Conservation (phyloP, 2,113 vertebrate genomes). For the Carlito syrichta region DNA sequence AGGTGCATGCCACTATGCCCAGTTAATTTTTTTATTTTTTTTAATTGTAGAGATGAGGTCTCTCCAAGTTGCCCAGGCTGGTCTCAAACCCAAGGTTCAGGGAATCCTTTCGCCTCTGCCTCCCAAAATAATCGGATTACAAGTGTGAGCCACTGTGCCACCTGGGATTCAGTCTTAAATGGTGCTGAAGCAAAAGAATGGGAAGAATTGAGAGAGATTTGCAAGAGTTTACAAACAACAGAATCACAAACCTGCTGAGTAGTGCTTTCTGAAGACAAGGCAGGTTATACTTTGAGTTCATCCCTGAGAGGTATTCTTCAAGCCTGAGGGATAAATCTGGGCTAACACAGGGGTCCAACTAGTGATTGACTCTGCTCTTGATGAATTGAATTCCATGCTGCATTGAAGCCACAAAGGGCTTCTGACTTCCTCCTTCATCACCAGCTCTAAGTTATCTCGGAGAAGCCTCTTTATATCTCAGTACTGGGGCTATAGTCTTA, state of each 20-base stretch:
- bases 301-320: neutral
- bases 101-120: no score
- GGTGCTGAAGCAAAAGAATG: neutral
- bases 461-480: neutral
- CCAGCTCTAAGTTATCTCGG: neutral
- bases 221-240: neutral
- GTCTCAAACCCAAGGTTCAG: no score
- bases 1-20: no score
- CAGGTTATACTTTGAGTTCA: neutral
- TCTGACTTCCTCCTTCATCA: no score
- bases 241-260: neutral
- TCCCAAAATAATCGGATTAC: no score
- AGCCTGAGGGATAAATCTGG: neutral
- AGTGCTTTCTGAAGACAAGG: neutral
- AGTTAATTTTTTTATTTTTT: no score
- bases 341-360: neutral
- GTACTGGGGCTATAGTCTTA: rapidly evolving
- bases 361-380: neutral
- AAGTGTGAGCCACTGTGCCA: no score
- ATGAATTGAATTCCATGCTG: neutral
- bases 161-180: neutral
- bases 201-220: neutral
- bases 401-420: neutral
- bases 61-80: no score
- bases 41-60: no score